Base-by-base conservation (phyloP, 2,797 vertebrate genomes). In the Microctenopoma steveboyesi region DNA sequence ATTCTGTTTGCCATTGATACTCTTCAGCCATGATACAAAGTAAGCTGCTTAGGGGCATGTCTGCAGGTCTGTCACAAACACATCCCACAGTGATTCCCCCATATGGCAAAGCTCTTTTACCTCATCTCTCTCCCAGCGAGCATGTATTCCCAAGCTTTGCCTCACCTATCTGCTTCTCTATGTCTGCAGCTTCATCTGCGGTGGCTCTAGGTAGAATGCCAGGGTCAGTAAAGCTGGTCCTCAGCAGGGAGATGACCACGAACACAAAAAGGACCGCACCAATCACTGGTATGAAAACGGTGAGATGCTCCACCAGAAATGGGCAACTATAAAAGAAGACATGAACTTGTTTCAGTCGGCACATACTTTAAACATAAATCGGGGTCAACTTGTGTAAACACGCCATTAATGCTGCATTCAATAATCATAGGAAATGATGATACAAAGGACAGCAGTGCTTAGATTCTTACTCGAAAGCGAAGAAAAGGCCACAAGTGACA, bases 151-250 rank as follows among this genome's bases (percentile, higher is more conserved):
- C 33, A 53, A 18, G 30, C 22, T 52, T 59, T 14, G 45, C 4
- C 80, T 89, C 88, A 98, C 97, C 96, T 10, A 98, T 98, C 73
- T 97, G 93, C 74, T 93, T 97, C 81, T 99, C 97, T 82, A 98
- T 90, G 84, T 98, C 96, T 0, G 94, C 96, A 0, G 96, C 97
- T 90, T 99, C 97, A 16, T 96, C 97, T 25, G 95, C 92, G 1
- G 95, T 96, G 86, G 97, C 96, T 89, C 97, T 95, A 57, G 97
- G 97, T 82, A 98, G 92, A 84, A 99, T 98, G 15, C 97, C 97
- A 0, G 97, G 97, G 81, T 99, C 97, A 18, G 95, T 96, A 87
- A 98, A 96, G 89, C 96, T 98, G 2, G 97, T 99, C 85, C 96
- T 96, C 64, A 99, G 91, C 85, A 99, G 90, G 78, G 95, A 95